Evolutionary conservation across 2,888 invertebrate species (phyloP).

Genomic region (Hydraecia micacea): DNA sequence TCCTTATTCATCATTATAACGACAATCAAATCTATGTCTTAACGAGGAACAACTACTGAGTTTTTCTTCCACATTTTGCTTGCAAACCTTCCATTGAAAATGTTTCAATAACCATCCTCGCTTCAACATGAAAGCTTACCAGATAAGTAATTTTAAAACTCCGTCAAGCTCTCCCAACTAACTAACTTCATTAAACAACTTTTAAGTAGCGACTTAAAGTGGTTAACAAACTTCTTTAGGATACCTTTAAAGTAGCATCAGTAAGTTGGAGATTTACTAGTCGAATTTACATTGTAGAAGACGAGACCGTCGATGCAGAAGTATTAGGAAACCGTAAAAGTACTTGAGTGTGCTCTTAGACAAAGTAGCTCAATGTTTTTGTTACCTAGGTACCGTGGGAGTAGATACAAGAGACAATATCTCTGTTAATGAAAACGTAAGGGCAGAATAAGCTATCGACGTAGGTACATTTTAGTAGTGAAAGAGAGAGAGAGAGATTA

Average conservation of each 20-base stretch:
- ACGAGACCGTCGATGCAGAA: neutral
- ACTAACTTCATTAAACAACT: conserved; percentile 37
- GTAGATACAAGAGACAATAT: neutral
- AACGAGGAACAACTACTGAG: neutral
- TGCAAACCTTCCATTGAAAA: neutral
- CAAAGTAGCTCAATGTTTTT: neutral
- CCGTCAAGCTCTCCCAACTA: conserved; percentile 6
- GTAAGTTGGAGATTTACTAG: conserved; percentile 14
- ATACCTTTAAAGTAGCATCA: conserved; percentile 21
- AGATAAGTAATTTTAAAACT: conserved; percentile 28
- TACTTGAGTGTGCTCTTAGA: neutral
- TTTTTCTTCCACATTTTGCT: neutral
- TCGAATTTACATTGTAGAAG: conserved; percentile 7
- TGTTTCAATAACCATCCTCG: conserved; percentile 20
- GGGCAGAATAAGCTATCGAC: no score
- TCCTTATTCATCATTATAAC: neutral
- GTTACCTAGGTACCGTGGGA: neutral
- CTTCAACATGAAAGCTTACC: conserved; percentile 1
- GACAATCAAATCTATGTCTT: neutral
- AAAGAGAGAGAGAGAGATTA: neutral
- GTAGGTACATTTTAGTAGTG: neutral
- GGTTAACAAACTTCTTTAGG: conserved; percentile 16
- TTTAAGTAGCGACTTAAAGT: conserved; percentile 32
- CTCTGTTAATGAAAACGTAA: neutral
- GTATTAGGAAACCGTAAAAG: neutral